phyloP scores from a whole-genome alignment of 2,797 vertebrate genomes.

The Myiotriccus ornatus region DNA sequence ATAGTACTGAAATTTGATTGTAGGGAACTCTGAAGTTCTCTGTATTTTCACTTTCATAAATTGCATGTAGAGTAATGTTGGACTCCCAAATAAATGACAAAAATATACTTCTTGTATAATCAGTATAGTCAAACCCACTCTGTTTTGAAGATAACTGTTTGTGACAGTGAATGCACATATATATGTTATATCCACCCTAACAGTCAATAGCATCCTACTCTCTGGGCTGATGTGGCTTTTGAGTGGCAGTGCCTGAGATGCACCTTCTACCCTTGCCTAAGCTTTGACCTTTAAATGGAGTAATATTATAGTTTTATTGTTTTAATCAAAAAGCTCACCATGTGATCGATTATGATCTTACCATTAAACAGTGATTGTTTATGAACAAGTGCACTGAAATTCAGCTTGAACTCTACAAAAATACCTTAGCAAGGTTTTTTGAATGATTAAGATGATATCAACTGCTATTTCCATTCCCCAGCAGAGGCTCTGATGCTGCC shows the following conservation, averaged over 20 bases:
- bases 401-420: neutral
- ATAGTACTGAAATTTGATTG: neutral
- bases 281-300: neutral
- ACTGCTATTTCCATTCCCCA: neutral
- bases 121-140: neutral
- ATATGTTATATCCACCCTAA: neutral
- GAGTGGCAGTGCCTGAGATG: neutral
- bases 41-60: neutral
- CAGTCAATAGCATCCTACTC: neutral
- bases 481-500: neutral
- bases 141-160: neutral
- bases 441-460: neutral
- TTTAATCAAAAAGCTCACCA: neutral
- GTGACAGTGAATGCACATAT: neutral
- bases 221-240: neutral
- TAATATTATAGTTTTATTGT: neutral
- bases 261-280: neutral
- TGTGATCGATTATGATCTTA: neutral
- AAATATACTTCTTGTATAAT: neutral
- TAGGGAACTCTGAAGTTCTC: neutral
- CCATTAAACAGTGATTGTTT: neutral
- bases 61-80: neutral
- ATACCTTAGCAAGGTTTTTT: neutral
- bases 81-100: neutral
- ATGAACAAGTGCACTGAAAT: neutral